Percentiles rank a stretch among this genome's conserved stretches.
phyloP scores from a whole-genome alignment of 2,113 vertebrate genomes.

The Rattus rattus region DNA sequence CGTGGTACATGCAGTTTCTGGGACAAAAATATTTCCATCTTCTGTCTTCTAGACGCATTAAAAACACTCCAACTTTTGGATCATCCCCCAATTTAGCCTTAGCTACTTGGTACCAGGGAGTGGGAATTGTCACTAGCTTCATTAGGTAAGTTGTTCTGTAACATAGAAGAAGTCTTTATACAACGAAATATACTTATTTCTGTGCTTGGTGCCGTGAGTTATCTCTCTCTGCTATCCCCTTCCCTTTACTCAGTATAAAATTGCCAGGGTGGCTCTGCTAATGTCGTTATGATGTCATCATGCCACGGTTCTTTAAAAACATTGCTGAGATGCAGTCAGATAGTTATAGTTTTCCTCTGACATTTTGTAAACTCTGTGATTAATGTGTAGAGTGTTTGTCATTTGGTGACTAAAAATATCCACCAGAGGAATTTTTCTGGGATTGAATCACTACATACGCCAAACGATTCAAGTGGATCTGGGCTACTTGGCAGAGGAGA shows the following conservation, averaged over 20 bases:
- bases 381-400: slow-evolving; percentile 44
- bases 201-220: neutral
- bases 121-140: neutral
- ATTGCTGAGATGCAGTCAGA: slow-evolving; percentile 53
- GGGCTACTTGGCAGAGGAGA: slow-evolving; percentile 32
- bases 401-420: slow-evolving; percentile 68
- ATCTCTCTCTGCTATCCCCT: slow-evolving; percentile 18
- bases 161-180: neutral
- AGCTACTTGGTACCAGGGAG: neutral
- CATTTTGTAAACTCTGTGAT: slow-evolving; percentile 64
- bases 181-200: neutral
- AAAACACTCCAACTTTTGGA: slow-evolving; percentile 19
- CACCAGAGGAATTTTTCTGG: slow-evolving; percentile 44
- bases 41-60: neutral
- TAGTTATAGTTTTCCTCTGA: slow-evolving; percentile 50
- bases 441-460: slow-evolving; percentile 48
- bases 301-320: slow-evolving; percentile 52
- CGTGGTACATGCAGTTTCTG: slow-evolving; percentile 35
- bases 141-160: neutral
- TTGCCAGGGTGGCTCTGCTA: slow-evolving; percentile 30
- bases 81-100: slow-evolving; percentile 37
- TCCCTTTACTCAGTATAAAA: neutral
- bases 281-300: slow-evolving; percentile 52
- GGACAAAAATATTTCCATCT: neutral
- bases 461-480: slow-evolving; percentile 58